Evolutionary conservation across 2,797 vertebrate species (phyloP), one percentile per base, ranked within the genome.

Genomic region (Dermochelys coriacea): DNA sequence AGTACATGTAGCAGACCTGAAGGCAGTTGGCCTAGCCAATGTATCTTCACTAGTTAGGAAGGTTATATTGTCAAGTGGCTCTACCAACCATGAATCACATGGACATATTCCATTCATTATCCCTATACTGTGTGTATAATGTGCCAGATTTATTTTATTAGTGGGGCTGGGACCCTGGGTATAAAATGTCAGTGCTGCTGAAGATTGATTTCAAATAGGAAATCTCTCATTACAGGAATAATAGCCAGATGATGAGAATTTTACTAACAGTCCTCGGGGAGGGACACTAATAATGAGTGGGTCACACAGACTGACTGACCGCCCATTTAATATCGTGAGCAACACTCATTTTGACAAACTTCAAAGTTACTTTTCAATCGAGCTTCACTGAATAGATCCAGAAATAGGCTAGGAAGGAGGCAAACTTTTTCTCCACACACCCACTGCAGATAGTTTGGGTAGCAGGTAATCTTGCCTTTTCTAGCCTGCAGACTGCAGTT

Each of bases 171-270:
- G 84, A n/a, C 37, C 64, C 2, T 1, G 37, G 64, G 31, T 34
- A 85, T 54, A 79, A 61, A 93, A 41, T 1, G 0, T 59, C 34
- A 55, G 12, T 21, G 59, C 16, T 45, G 80, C 57, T 75, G 86
- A 59, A 91, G 78, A 52, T 5, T 1, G 0, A 0, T 82, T 84
- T 95, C 55, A 57, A 54, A 16, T 8, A 64, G 54, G 50, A 87
- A 91, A 49, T 12, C 51, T 81, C 49, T 78, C 79, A 41, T 50
- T 82, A 25, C 77, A 74, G 93, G 25, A 93, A 51, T 78, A 90
- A 55, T 54, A 91, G 34, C 71, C 93, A 84, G 90, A 18, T 85
- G 59, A 85, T 64, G 59, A 29, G 50, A 87, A 10, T 57, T 88
- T 55, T 75, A 86, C 80, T 91, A 92, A 84, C 84, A 89, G 23